phyloP scores from a whole-genome alignment of 2,888 invertebrate species.

The Agrochola macilenta region DNA sequence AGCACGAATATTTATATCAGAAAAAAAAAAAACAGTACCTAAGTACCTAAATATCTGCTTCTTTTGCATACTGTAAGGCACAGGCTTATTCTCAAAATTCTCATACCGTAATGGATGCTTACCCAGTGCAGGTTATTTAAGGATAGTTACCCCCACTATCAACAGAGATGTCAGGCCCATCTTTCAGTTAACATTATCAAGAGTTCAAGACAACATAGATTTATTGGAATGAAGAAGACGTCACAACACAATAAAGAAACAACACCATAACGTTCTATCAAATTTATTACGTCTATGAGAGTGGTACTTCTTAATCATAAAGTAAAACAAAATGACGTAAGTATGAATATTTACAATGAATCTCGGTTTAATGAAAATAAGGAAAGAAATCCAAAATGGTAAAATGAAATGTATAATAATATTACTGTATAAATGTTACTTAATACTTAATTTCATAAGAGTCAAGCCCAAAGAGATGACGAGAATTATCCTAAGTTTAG shows the following conservation, averaged over 20 bases:
- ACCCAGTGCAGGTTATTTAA: neutral
- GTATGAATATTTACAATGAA: conserved; percentile 74
- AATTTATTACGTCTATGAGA: conserved; percentile 74
- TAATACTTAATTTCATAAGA: conserved; percentile 68
- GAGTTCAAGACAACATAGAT: neutral
- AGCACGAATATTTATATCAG: too few species aligned
- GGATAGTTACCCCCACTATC: neutral
- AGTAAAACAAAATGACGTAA: conserved; percentile 67
- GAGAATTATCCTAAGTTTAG: conserved; percentile 39
- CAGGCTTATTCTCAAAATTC: neutral
- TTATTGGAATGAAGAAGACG: neutral
- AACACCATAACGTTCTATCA: conserved; percentile 70
- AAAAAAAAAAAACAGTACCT: too few species aligned
- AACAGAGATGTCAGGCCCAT: neutral
- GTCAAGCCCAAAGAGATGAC: conserved; percentile 81
- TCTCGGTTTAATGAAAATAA: conserved; percentile 41
- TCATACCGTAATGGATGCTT: neutral
- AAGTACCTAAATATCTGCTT: too few species aligned
- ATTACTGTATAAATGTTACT: conserved; percentile 66
- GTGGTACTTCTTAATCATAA: conserved; percentile 64
- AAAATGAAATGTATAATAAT: conserved; percentile 65
- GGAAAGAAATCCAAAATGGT: conserved; percentile 59
- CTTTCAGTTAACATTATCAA: too few species aligned
- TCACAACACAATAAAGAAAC: conserved; percentile 41
- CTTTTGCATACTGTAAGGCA: too few species aligned